phyloP scores from a whole-genome alignment of 2,113 vertebrate genomes.

The Daphoenositta chrysoptera region DNA sequence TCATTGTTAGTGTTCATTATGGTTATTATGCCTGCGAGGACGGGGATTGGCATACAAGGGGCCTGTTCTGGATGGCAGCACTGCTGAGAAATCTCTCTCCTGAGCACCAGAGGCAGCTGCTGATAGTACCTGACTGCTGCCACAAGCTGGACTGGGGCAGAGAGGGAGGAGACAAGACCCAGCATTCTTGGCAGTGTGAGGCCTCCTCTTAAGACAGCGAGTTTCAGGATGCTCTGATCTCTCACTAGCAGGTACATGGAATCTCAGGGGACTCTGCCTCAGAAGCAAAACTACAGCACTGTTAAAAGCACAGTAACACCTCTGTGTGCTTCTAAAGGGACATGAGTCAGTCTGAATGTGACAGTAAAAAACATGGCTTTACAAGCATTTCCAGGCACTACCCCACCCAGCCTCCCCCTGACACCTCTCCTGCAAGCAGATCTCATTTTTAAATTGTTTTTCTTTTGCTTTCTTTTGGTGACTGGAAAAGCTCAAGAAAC shows the following conservation, averaged over 20 bases:
- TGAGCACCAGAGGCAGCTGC: neutral
- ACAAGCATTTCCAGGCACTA: neutral
- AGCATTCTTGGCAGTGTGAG: rapidly evolving
- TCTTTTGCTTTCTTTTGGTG: neutral
- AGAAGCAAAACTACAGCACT: neutral
- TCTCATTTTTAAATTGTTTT: neutral
- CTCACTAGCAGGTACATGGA: neutral
- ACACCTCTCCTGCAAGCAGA: neutral
- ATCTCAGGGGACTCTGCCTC: neutral
- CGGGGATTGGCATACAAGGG: neutral
- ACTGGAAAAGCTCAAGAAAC: constrained; percentile 6
- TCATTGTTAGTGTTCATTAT: constrained; percentile 31
- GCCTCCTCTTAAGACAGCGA: neutral
- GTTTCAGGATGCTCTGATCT: neutral
- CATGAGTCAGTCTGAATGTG: neutral
- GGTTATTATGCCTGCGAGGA: neutral
- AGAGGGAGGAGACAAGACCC: neutral
- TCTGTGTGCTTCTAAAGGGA: neutral
- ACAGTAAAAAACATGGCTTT: neutral
- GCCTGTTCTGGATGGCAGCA: neutral
- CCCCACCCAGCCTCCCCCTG: neutral
- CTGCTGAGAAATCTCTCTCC: neutral
- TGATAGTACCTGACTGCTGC: neutral
- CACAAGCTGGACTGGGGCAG: neutral
- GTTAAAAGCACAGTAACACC: neutral